A percentile compares a stretch with the other conserved stretches of the same genome.
Evolutionary conservation across 2,797 vertebrate genomes (phyloP).

Genomic region (Sphaeramia orbicularis): DNA sequence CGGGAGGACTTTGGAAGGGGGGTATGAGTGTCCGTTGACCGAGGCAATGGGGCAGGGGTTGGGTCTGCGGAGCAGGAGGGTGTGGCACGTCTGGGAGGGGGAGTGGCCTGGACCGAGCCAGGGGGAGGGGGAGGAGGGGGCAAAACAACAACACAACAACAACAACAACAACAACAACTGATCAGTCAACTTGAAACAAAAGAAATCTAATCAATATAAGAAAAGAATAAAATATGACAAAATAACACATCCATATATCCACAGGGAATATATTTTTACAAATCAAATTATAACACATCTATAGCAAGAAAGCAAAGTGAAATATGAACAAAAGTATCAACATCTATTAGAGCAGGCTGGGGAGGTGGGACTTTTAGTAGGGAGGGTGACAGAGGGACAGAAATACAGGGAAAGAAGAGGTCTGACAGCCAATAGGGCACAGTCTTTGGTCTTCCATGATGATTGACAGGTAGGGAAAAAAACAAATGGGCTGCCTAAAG

Average conservation of each 20-base stretch:
- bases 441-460: conserved; percentile 49
- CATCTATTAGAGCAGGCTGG: conserved; percentile 36
- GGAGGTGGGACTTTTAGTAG: conserved; percentile 9
- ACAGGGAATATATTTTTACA: conserved; percentile 69
- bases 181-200: conserved; percentile 84
- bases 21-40: conserved; percentile 89
- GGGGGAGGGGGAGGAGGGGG: conserved; percentile 77
- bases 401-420: conserved; percentile 25
- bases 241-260: conserved; percentile 73
- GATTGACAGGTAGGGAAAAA: conserved; percentile 57
- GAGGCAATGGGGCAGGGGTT: conserved; percentile 87
- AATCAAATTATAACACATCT: conserved; percentile 51
- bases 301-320: conserved; percentile 58
- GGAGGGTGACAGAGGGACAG: conserved; percentile 46
- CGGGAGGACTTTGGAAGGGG: conserved; percentile 89
- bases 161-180: conserved; percentile 84
- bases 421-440: conserved; percentile 42
- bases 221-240: conserved; percentile 73
- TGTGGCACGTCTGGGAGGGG: conserved; percentile 90
- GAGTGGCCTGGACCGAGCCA: conserved; percentile 88
- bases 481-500: conserved; percentile 52
- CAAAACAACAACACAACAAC: conserved; percentile 89
- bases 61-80: conserved; percentile 89
- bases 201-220: conserved; percentile 70
- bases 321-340: conserved; percentile 57